Evolutionary conservation across 2,113 vertebrate genomes (phyloP), one percentile per base, ranked within the genome.

Genomic region (Tyrannus savana): DNA sequence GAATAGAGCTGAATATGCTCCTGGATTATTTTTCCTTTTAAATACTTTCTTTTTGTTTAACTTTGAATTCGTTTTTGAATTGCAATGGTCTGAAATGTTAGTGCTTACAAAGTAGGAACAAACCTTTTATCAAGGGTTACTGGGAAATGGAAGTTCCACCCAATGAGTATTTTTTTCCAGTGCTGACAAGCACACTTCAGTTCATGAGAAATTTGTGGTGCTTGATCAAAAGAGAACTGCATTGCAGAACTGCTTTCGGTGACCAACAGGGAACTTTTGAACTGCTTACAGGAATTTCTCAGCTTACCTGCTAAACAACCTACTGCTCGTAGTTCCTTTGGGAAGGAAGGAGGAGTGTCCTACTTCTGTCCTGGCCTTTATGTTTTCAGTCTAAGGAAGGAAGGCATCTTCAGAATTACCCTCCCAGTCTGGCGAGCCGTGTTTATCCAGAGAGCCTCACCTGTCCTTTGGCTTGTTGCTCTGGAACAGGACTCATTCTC

Each of bases 61-160:
- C 9, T 37, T 63, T 31, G 7, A 44, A 37, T 35, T 62, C 7
- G 19, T 33, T 49, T 73, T 41, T 53, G 16, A 19, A n/a, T 64
- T 87, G 25, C 11, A 52, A 2, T 80, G 35, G 30, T 76, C 41
- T 78, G 35, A 80, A 90, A 69, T 72, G 12, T 28, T 67, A 72
- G 24, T 41, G 35, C 49, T 92, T 72, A 37, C 60, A 22, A 87
- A 84, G 21, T 24, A 72, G 78, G 74, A 85, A 64, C 31, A 83
- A 80, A 80, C 52, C 12, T 83, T 73, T 0, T 44, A 69, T 91
- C 60, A 52, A 47, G 21, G 75, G 55, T 81, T 92, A 78, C 53
- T 75, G 66, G 76, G 83, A 93, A 95, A 84, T 78, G 55, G 55
- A 89, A 53, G 83, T 95, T 86, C 56, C 60, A 81, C 88, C 68